A percentile compares a stretch with the other conserved stretches of the same genome.
These are phyloP conservation scores for Discoglossus pictus DNA, from an alignment of 2,797 vertebrate genomes.

Conservation along the genomic window DNA sequence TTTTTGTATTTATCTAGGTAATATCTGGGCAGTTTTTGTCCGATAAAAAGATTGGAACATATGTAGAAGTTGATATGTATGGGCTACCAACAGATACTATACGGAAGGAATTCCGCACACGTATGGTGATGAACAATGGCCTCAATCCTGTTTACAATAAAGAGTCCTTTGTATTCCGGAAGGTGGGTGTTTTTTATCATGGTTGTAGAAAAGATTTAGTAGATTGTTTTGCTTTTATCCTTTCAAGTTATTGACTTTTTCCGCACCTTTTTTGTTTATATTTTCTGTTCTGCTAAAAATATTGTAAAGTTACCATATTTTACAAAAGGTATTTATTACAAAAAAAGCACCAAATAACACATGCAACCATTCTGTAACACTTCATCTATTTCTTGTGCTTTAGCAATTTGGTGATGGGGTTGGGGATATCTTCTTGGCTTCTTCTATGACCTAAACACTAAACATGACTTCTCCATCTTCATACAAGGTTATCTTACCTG, in stretches of 20 bases:
- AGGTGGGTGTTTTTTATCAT: conserved; percentile 80
- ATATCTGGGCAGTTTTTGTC: conserved; percentile 98
- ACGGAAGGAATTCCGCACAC: conserved; percentile 94
- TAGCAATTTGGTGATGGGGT: background rate
- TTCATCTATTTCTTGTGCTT: background rate
- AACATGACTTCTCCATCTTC: conserved; percentile 35
- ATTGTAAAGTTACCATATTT: too few relatives aligned
- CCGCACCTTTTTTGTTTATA: too few relatives aligned
- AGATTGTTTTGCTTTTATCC: too few relatives aligned
- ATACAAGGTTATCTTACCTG: conserved; percentile 91
- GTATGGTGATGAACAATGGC: conserved; percentile 99
- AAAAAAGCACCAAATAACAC: too few relatives aligned
- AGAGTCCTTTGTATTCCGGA: conserved; percentile 96
- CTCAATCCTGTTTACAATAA: conserved; percentile 97
- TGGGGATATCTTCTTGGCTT: too few relatives aligned
- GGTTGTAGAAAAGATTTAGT: too few relatives aligned
- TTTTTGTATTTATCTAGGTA: conserved; percentile 70
- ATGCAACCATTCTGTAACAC: too few relatives aligned
- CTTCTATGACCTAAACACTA: too few relatives aligned
- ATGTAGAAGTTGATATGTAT: conserved; percentile 98
- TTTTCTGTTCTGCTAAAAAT: too few relatives aligned
- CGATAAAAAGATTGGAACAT: conserved; percentile 96
- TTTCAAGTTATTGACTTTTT: too few relatives aligned
- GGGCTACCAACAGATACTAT: conserved; percentile 96
- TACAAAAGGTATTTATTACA: too few relatives aligned